Evolutionary conservation across 2,888 invertebrate species (phyloP).

Genomic region (Drosophila neutralis): DNA sequence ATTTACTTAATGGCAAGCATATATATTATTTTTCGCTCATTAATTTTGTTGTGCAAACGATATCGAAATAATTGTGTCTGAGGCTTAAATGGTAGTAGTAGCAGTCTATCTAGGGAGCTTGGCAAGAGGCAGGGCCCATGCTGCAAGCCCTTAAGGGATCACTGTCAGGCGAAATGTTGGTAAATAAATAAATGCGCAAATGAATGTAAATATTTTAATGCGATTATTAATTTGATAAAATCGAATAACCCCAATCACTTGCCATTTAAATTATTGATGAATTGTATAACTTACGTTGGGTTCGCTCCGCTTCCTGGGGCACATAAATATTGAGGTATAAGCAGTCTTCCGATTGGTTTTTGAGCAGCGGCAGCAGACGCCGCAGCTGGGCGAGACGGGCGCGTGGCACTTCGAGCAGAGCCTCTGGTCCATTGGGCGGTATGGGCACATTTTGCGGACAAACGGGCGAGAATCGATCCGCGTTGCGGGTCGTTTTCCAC

Average conservation of each 20-base stretch:
- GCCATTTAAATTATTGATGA: not conserved
- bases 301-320: constrained; percentile 87
- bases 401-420: constrained; percentile 90
- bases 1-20: not conserved
- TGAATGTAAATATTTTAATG: constrained; percentile 1
- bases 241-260: constrained; percentile 1
- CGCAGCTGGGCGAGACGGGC: constrained; percentile 94
- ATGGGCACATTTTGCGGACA: constrained; percentile 93
- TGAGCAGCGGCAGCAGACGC: constrained; percentile 92
- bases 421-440: constrained; percentile 86
- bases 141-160: not conserved
- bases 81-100: not conserved
- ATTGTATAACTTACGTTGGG: constrained; percentile 71
- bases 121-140: not conserved
- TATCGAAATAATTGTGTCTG: not conserved
- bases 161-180: not conserved
- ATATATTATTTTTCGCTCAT: not conserved
- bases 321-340: constrained; percentile 98
- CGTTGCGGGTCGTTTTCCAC: constrained; percentile 92
- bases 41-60: not conserved
- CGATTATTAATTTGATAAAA: constrained; percentile 2
- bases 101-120: not conserved
- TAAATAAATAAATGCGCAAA: not conserved
- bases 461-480: constrained; percentile 93
- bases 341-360: constrained; percentile 98